These are phyloP conservation scores for Psettodes erumei DNA, from an alignment of 2,113 vertebrate genomes.

Conservation along the genomic window DNA sequence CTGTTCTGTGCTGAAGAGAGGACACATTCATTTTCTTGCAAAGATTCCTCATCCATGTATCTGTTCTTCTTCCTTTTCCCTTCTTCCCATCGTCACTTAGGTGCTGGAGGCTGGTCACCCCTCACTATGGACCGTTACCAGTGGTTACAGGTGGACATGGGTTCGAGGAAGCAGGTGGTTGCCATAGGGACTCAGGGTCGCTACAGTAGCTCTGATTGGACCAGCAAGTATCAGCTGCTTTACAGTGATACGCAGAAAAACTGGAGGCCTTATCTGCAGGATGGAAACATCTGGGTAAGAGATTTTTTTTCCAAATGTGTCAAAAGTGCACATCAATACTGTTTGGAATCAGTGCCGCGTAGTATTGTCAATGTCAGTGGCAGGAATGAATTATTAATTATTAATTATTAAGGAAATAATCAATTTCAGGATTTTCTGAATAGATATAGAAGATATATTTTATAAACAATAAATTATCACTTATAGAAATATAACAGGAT, in stretches of 20 bases:
- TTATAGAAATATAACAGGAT: too few relatives aligned
- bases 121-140: constrained; percentile 90
- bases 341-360: too few relatives aligned
- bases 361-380: background rate
- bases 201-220: constrained; percentile 95
- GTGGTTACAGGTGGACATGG: constrained; percentile 96
- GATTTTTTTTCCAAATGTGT: background rate
- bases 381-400: too few relatives aligned
- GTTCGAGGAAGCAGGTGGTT: constrained; percentile 89
- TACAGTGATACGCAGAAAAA: constrained; percentile 95
- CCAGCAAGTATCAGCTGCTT: constrained; percentile 90
- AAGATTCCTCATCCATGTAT: background rate
- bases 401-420: too few relatives aligned
- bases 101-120: constrained; percentile 95
- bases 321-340: too few relatives aligned
- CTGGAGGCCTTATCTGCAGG: constrained; percentile 96
- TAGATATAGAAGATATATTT: too few relatives aligned
- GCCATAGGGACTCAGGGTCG: constrained; percentile 94
- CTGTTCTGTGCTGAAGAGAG: too few relatives aligned
- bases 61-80: background rate
- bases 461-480: too few relatives aligned
- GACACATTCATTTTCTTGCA: too few relatives aligned
- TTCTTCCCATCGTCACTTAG: constrained; percentile 65
- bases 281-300: constrained; percentile 87
- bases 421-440: too few relatives aligned